Base-by-base conservation (phyloP, 2,888 invertebrate genomes). In the Sacculina carcini region DNA sequence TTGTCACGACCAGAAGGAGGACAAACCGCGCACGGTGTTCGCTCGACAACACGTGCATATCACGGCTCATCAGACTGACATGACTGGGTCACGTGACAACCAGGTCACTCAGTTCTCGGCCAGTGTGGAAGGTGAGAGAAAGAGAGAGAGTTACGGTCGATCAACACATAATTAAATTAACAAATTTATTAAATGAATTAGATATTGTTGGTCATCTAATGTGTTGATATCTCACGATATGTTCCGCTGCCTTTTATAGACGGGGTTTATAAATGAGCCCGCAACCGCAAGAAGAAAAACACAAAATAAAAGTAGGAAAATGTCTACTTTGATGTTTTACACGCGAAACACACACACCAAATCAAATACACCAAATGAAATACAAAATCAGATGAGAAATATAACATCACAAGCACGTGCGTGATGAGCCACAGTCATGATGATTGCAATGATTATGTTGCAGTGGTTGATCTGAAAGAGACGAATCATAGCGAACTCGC, bases 401-500 rank as follows among this genome's bases (percentile, higher is more conserved):
- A n/a, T n/a, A n/a, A n/a, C n/a, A n/a, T n/a, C n/a, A n/a, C n/a
- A n/a, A n/a, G n/a, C n/a, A n/a, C n/a, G n/a, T n/a, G n/a, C n/a
- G n/a, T n/a, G n/a, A n/a, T 24, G 26, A 4, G 14, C 29, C 24
- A 46, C 16, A 9, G 46, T 10, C 29, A 14, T 16, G 21, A 9
- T 29, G 6, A n/a, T n/a, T 21, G 12, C 29, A 29, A 47, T 21
- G 14, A 10, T 31, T 32, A 34, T 24, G 49, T 56, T 55, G 12
- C 58, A 60, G 60, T 60, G 52, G 57, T 60, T 28, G 60, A 60
- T 38, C 50, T 60, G 50, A 56, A 56, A 36, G 55, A 60, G 50
- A 53, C 56, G 1, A 21, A 52, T 16, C 56, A 59, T n/a, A 58
- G 57, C 46, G 51, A 31, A 14, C 28, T 38, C 9, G 55, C 55